These are phyloP conservation scores for Ctenomys sociabilis DNA, from an alignment of 2,113 vertebrate genomes.

Conservation along the genomic window DNA sequence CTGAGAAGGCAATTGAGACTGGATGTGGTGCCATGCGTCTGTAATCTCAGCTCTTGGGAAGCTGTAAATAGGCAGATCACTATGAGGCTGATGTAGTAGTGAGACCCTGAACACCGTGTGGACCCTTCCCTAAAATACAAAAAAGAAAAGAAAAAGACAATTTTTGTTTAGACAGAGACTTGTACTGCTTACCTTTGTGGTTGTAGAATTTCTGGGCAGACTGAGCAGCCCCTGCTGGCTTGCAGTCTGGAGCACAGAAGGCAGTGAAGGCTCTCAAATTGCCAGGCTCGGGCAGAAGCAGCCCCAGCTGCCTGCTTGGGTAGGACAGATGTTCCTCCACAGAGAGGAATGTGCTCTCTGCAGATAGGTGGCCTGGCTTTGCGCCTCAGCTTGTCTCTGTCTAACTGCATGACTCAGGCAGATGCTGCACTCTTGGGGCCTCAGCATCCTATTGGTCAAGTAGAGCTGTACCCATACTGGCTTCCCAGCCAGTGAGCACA, in stretches of 20 bases:
- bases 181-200: neutral
- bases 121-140: too few relatives aligned
- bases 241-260: neutral
- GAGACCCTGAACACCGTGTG: too few relatives aligned
- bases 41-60: too few relatives aligned
- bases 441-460: neutral
- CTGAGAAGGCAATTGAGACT: too few relatives aligned
- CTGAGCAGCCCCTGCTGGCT: neutral
- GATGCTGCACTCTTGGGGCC: neutral
- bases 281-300: neutral
- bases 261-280: neutral
- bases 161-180: neutral
- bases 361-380: neutral
- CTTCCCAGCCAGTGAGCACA: neutral
- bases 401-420: neutral
- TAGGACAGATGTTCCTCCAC: neutral
- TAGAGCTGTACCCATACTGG: neutral
- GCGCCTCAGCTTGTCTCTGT: neutral
- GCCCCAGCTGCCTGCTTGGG: neutral
- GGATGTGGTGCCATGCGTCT: too few relatives aligned
- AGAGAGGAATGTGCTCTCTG: neutral
- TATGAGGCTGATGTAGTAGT: too few relatives aligned
- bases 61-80: too few relatives aligned
- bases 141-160: neutral
- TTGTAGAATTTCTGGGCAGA: slow-evolving; percentile 20